Percentiles rank a stretch among this genome's conserved stretches.
Evolutionary conservation across 2,888 invertebrate genomes (phyloP).

Genomic region (Watsonalla binaria): DNA sequence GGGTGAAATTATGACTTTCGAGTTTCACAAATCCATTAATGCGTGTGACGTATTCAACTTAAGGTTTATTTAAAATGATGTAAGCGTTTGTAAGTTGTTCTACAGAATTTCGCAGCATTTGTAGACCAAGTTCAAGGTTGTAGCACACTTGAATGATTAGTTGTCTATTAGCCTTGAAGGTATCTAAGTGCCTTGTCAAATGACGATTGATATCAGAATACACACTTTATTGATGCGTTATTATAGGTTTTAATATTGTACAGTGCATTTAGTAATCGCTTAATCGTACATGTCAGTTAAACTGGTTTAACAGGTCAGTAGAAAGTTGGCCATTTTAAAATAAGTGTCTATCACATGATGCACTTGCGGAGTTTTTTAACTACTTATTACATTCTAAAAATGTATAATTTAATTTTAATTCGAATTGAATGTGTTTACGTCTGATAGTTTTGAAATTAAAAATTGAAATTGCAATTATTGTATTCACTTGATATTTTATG

Average conservation of each 20-base stretch:
- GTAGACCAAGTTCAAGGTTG: not conserved
- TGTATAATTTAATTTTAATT: too few species aligned
- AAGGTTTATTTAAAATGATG: not conserved
- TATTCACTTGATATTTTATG: too few species aligned
- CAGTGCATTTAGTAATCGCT: not conserved
- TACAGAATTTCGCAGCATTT: not conserved
- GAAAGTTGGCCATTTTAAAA: not conserved
- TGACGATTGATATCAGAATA: not conserved
- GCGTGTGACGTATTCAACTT: too few species aligned
- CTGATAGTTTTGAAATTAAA: too few species aligned
- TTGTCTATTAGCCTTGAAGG: not conserved
- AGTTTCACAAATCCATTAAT: not conserved
- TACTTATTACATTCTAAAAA: too few species aligned
- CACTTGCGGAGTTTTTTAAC: not conserved
- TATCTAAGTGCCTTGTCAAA: not conserved
- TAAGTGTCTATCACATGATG: not conserved
- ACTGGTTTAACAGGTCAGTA: not conserved
- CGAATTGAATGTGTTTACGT: too few species aligned
- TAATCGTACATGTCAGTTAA: not conserved
- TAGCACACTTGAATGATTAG: not conserved
- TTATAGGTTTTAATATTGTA: not conserved
- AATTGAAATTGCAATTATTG: too few species aligned
- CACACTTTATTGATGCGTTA: not conserved
- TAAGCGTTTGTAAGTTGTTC: not conserved
- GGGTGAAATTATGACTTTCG: conserved; percentile 9